Percentiles rank a stretch among this genome's conserved stretches.
phyloP scores from a whole-genome alignment of 2,888 invertebrate genomes.

The Julus scandinavius region DNA sequence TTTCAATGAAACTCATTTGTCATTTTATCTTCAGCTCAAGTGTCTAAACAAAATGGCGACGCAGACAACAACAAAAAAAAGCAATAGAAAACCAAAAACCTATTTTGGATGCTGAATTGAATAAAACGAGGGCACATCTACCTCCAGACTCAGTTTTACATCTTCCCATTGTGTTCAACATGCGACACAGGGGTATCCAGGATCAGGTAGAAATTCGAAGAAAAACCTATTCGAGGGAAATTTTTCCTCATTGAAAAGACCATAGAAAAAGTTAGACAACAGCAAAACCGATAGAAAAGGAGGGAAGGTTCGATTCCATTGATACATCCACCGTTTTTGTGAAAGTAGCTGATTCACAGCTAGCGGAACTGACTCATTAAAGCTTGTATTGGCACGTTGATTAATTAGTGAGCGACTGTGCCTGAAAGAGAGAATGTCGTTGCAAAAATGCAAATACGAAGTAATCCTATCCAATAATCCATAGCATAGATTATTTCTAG shows the following conservation, averaged over 20 bases:
- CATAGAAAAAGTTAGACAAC: conserved; percentile 33
- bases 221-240: conserved; percentile 26
- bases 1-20: neutral
- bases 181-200: neutral
- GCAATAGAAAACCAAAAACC: conserved; percentile 28
- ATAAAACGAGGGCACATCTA: neutral
- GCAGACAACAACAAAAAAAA: neutral
- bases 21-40: conserved; percentile 16
- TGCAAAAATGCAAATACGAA: conserved; percentile 2
- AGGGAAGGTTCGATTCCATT: conserved; percentile 3
- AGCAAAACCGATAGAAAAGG: neutral
- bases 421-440: neutral
- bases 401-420: neutral
- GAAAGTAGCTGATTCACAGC: conserved; percentile 25
- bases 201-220: conserved; percentile 11
- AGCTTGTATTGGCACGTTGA: neutral
- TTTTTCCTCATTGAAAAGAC: neutral
- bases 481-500: neutral
- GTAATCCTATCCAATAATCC: neutral
- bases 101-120: conserved; percentile 24
- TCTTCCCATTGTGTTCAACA: neutral
- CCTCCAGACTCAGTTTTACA: neutral
- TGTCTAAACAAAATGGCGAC: conserved; percentile 16
- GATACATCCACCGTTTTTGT: neutral
- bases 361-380: conserved; percentile 39